phyloP scores from a whole-genome alignment of 2,113 vertebrate genomes.

The Mormoops blainvillei region DNA sequence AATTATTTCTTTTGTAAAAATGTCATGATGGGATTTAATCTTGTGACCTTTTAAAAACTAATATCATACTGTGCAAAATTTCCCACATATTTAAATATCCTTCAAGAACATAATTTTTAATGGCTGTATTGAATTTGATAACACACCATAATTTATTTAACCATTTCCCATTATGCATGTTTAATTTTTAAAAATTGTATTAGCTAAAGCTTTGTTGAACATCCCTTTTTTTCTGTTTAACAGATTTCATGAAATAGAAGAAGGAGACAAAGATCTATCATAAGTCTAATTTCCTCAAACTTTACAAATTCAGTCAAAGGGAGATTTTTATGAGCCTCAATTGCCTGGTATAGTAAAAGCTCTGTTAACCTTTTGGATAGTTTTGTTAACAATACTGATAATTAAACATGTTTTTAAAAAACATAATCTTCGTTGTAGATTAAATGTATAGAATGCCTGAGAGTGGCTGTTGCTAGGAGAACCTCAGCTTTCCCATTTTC shows the following conservation, averaged over 20 bases:
- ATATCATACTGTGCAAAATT: neutral
- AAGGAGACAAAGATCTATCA: neutral
- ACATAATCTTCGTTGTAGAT: neutral
- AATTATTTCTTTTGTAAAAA: slow-evolving; percentile 14
- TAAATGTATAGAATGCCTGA: neutral
- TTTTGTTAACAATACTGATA: slow-evolving; percentile 24
- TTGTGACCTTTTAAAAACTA: neutral
- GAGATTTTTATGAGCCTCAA: neutral
- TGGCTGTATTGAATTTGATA: neutral
- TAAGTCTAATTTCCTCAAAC: slow-evolving; percentile 7
- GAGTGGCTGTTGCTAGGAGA: neutral
- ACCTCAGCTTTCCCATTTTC: slow-evolving; percentile 49
- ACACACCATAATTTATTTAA: slow-evolving; percentile 36
- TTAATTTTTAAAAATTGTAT: slow-evolving; percentile 21
- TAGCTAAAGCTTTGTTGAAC: neutral
- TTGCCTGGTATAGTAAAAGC: neutral
- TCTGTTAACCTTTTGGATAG: slow-evolving; percentile 11
- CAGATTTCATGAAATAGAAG: slow-evolving; percentile 28
- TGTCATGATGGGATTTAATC: neutral
- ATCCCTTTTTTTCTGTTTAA: slow-evolving; percentile 10
- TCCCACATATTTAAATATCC: neutral
- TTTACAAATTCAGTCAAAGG: neutral
- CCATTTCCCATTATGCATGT: neutral
- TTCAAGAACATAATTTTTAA: slow-evolving; percentile 17
- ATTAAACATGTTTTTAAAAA: slow-evolving; percentile 14